Evolutionary conservation across 2,888 invertebrate species (phyloP).

Genomic region (Pocota personata): DNA sequence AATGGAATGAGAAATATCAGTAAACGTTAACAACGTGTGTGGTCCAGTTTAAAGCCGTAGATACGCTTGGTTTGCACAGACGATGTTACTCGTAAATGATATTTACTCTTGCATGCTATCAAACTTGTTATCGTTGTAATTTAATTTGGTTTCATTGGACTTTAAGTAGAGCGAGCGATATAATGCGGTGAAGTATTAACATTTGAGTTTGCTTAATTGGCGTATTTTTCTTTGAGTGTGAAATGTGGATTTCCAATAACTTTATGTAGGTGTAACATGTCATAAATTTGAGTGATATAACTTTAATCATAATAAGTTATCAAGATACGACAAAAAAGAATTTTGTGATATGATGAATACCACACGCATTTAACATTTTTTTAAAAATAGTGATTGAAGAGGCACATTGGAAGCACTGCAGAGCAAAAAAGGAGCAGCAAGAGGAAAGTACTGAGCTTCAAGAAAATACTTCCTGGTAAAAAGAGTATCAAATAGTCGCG

Average conservation of each 20-base stretch:
- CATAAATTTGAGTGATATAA: no score
- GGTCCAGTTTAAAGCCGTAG: not conserved
- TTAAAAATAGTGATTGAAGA: no score
- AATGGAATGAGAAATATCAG: not conserved
- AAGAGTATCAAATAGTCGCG: no score
- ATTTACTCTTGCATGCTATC: not conserved
- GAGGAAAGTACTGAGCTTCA: no score
- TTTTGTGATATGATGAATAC: no score
- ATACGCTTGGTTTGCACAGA: not conserved
- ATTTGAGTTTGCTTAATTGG: not conserved
- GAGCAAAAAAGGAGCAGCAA: no score
- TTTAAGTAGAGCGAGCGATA: not conserved
- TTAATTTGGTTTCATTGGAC: constrained; percentile 2
- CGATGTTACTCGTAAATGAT: not conserved
- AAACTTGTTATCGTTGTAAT: constrained; percentile 5
- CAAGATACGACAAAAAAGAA: no score
- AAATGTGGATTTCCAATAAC: not conserved
- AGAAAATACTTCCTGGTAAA: no score
- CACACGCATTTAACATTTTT: no score
- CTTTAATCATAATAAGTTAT: no score
- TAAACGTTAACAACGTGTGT: not conserved
- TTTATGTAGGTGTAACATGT: not conserved
- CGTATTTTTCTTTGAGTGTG: not conserved
- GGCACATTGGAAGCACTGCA: no score
- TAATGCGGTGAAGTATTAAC: not conserved